These are phyloP conservation scores for Girardinichthys multiradiatus DNA, from an alignment of 2,113 vertebrate genomes.

Conservation along the genomic window DNA sequence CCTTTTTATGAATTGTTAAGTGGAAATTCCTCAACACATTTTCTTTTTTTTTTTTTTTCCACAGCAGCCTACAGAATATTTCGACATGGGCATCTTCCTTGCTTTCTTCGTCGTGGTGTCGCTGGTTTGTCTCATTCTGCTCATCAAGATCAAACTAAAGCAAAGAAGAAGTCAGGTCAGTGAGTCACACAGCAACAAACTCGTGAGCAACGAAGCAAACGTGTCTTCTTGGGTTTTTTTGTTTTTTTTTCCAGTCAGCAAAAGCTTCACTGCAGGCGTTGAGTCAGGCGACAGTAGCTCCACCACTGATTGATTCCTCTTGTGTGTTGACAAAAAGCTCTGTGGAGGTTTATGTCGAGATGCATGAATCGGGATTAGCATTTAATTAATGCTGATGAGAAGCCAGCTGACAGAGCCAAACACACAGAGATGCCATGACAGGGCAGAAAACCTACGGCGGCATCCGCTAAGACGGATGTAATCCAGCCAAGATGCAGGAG, in stretches of 20 bases:
- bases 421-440: slow-evolving; percentile 35
- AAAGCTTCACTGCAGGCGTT: background rate
- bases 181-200: slow-evolving; percentile 5
- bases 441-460: slow-evolving; percentile 27
- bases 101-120: slow-evolving; percentile 98
- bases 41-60: slow-evolving; percentile 40
- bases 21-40: slow-evolving; percentile 31
- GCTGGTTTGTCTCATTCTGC: slow-evolving; percentile 95
- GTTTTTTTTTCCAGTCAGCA: slow-evolving; percentile 4
- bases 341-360: slow-evolving; percentile 32
- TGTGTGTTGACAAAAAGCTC: slow-evolving; percentile 39
- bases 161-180: slow-evolving; percentile 95
- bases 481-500: slow-evolving; percentile 22
- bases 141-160: slow-evolving; percentile 99
- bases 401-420: slow-evolving; percentile 19
- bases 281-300: slow-evolving; percentile 25
- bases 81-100: slow-evolving; percentile 99
- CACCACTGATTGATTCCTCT: slow-evolving; percentile 34
- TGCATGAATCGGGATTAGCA: slow-evolving; percentile 45
- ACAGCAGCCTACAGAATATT: slow-evolving; percentile 97
- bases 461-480: slow-evolving; percentile 33
- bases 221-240: background rate
- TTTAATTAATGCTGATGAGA: slow-evolving; percentile 56
- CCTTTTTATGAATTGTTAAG: background rate
- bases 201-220: background rate